phyloP scores from a whole-genome alignment of 2,797 vertebrate species.

The Scomberomorus guttatus region DNA sequence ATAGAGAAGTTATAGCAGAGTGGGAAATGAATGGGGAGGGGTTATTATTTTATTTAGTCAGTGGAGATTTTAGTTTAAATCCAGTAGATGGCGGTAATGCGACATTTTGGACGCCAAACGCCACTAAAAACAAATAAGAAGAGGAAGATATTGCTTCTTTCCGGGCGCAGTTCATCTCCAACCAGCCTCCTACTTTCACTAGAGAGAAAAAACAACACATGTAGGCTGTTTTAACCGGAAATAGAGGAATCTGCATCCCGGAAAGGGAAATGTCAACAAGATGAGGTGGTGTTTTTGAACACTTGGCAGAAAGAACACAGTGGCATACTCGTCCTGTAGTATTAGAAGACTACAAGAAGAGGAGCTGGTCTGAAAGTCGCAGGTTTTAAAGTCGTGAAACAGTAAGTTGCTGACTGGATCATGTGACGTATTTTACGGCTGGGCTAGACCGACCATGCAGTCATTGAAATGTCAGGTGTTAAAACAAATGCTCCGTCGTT shows the following conservation, averaged over 20 bases:
- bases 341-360: not conserved
- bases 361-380: not conserved
- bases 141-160: no score
- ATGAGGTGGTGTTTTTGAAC: conserved; percentile 62
- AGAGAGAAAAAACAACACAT: no score
- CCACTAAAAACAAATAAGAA: no score
- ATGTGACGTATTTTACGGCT: not conserved
- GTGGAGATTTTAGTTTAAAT: no score
- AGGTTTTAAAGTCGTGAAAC: conserved; percentile 10
- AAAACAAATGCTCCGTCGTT: not conserved
- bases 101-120: no score
- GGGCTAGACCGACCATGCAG: conserved; percentile 16
- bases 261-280: conserved; percentile 50
- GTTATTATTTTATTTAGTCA: no score
- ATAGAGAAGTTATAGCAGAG: no score
- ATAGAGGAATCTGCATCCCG: conserved; percentile 18
- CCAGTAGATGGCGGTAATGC: no score
- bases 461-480: not conserved
- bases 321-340: not conserved
- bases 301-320: conserved; percentile 12
- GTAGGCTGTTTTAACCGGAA: conserved; percentile 33
- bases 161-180: no score
- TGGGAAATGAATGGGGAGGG: no score
- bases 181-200: no score
- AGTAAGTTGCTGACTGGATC: conserved; percentile 16